Evolutionary conservation across 1,140 invertebrate genomes (phyloP), one percentile per base, ranked within the genome.

Genomic region (Solenopsis invicta): DNA sequence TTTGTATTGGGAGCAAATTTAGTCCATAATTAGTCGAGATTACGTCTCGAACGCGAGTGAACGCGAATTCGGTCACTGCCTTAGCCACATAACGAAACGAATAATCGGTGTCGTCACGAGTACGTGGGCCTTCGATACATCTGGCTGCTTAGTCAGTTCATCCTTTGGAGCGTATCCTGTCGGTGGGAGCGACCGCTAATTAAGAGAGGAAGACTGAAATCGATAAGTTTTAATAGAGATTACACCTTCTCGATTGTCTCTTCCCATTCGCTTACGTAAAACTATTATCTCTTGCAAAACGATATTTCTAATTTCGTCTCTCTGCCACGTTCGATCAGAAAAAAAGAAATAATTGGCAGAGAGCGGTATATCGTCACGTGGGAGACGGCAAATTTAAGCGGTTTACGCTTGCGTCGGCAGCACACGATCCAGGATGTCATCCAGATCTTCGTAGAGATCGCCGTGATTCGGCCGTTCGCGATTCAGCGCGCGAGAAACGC

Each of bases 91-190:
- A 84, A 67, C 64, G 84, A 85, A 87, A 76, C 54, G 71, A 74
- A 91, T 76, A 56, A 88, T 89, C 72, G 84, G 85, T 88, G 82
- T 91, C 77, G 82, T 90, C 82, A 91, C 87, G 89, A 90, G 87
- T 85, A 89, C 80, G 88, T 91, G 90, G 87, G 90, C 87, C 87
- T 91, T 88, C 72, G 52, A 87, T 69, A 74, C 29, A 64, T 90
- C 80, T 81, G 77, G 86, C 76, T 66, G 62, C 41, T 75, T 81
- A 80, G 82, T 88, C 80, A 71, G 67, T 84, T 84, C 37, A 84
- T 61, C 45, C 69, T 41, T 75, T 37, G 9, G 54, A 74, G 12
- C 80, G 69, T 82, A 24, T 37, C 6, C 69, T 61, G 29, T 50
- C 56, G 54, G n/a, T 13, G 80, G 1, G 24, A 75, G 69, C 18